Conservation (phyloP, 2,113 vertebrate species). For the Paratilapia polleni region DNA sequence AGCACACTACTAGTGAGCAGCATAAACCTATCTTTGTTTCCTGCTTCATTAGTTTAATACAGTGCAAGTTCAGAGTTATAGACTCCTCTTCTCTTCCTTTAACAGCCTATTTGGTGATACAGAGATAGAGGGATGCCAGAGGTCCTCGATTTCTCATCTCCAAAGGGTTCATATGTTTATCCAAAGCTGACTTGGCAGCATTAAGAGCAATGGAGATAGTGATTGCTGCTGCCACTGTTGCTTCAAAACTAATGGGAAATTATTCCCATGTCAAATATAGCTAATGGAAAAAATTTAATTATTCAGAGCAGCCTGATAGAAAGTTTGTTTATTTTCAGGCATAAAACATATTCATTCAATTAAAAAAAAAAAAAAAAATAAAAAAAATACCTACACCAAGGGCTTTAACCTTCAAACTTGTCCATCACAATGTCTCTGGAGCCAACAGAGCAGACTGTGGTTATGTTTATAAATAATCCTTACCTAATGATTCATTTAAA, state of each 20-base stretch:
- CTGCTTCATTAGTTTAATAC: not conserved
- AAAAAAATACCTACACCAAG: not conserved
- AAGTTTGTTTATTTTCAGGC: not conserved
- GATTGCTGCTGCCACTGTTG: not conserved
- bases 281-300: slow-evolving; percentile 1
- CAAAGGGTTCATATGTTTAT: not conserved
- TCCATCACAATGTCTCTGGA: not conserved
- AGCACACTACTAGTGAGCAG: not conserved
- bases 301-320: slow-evolving; percentile 12
- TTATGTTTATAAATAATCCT: not conserved
- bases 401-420: not conserved
- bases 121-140: not conserved
- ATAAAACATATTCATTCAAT: not conserved
- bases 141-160: not conserved
- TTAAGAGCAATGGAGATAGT: not conserved
- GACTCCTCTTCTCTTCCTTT: not conserved
- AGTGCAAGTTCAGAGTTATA: not conserved
- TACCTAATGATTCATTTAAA: not conserved
- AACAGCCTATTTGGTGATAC: not conserved
- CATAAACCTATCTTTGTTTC: not conserved
- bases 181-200: slow-evolving; percentile 6
- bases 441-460: not conserved
- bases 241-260: not conserved
- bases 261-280: not conserved
- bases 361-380: not conserved